Conservation (phyloP, 2,113 vertebrate genomes). For the Plecotus auritus region DNA sequence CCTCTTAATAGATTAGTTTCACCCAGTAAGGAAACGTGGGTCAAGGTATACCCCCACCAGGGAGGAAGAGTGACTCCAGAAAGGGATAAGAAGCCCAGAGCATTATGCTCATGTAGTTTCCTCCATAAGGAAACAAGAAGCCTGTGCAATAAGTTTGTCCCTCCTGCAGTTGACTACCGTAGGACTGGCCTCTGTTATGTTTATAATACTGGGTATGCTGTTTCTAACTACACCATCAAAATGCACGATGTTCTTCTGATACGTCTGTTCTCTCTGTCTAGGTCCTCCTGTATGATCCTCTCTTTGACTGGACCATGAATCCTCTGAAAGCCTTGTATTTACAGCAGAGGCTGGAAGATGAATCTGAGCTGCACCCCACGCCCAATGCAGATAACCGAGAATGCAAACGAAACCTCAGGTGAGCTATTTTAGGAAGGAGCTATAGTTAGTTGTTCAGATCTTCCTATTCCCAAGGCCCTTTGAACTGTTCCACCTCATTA, state of each 20-base stretch:
- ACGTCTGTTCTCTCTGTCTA: conserved; percentile 56
- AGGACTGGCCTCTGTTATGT: not conserved
- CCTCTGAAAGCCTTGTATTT: conserved; percentile 96
- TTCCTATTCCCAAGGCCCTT: not conserved
- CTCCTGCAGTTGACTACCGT: not conserved
- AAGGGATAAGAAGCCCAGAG: not conserved
- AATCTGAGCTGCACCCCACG: conserved; percentile 89
- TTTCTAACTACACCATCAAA: not conserved
- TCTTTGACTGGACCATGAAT: conserved; percentile 99
- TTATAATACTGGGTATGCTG: not conserved
- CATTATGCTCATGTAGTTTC: not conserved
- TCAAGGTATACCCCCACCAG: not conserved
- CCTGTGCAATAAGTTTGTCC: not conserved
- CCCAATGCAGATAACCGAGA: conserved; percentile 82
- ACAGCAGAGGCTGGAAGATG: conserved; percentile 92
- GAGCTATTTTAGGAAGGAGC: not conserved
- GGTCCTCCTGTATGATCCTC: conserved; percentile 97
- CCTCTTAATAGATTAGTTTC: not conserved
- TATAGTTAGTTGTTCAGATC: not conserved
- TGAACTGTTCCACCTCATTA: not conserved
- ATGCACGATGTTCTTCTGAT: not conserved
- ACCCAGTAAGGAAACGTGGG: not conserved
- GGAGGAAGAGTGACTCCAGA: not conserved
- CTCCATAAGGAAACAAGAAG: not conserved
- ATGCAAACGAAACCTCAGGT: conserved; percentile 88